phyloP scores from a whole-genome alignment of 2,113 vertebrate species.

The Apteryx owenii region DNA sequence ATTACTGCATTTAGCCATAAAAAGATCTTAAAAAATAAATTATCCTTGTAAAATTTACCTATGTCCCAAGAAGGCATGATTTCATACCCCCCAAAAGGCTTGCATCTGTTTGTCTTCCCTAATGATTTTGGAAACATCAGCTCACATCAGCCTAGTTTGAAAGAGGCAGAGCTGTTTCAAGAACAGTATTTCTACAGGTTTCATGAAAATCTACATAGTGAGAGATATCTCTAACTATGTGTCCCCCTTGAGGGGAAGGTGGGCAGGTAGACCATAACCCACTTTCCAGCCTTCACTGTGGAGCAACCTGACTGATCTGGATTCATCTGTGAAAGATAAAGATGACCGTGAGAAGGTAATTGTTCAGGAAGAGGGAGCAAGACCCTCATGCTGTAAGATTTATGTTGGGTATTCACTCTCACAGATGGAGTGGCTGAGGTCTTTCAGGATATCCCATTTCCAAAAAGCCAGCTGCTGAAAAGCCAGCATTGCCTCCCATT shows the following conservation, averaged over 20 bases:
- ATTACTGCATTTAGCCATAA: neutral
- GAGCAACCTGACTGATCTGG: neutral
- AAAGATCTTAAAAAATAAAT: neutral
- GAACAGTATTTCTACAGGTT: neutral
- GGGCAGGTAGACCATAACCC: neutral
- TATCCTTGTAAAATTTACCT: neutral
- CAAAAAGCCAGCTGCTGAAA: neutral
- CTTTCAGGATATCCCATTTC: neutral
- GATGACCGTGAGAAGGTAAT: rapidly evolving
- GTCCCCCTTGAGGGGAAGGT: neutral
- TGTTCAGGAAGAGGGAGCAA: neutral
- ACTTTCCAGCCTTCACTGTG: neutral
- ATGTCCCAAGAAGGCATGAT: neutral
- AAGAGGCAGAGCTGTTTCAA: neutral
- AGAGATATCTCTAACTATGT: neutral
- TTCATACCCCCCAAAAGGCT: neutral
- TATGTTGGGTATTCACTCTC: neutral
- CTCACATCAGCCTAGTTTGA: neutral
- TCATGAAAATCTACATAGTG: neutral
- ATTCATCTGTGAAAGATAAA: neutral
- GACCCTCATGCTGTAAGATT: neutral
- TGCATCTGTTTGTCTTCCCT: too few species aligned
- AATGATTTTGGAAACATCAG: neutral
- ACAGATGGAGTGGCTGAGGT: neutral
- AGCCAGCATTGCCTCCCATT: neutral